Evolutionary conservation across 2,113 vertebrate genomes (phyloP), one percentile per base, ranked within the genome.

Genomic region (Cyphomyrus plagiostoma): DNA sequence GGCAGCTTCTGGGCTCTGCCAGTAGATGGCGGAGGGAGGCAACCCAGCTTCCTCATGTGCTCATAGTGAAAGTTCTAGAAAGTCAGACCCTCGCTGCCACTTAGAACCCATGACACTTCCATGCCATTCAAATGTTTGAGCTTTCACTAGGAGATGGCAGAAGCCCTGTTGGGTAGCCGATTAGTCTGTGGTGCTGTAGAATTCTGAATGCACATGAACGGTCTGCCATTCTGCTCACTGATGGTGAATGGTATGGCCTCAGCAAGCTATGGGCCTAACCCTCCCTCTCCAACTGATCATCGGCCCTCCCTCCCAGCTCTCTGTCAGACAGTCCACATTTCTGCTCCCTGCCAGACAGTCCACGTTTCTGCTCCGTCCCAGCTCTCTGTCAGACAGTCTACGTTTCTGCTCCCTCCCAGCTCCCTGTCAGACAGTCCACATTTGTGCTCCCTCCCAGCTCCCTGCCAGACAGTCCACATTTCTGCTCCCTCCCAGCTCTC

Each of bases 91-190:
- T 80, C 4, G 35, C 15, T 19, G 19, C 39, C 39, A 89, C 90
- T 48, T 45, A 89, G 82, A 46, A 87, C 48, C 83, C 53, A 85
- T 88, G 92, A 35, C 62, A 92, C 90, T 80, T 53, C 86, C 53
- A 80, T 86, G 89, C 89, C 90, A 66, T 58, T 89, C 88, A 87
- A 77, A 91, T 89, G 53, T 90, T 90, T 58, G 56, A 8, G 91
- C 88, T 58, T 88, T 86, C 82, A 49, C 49, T 42, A 26, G 89
- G 46, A 19, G 70, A 17, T 35, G 70, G 70, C 30, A 39, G 70
- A 74, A 35, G 30, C 70, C 70, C 42, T 82, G 35, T 82, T 5
- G 42, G 39, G 35, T 42, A 46, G 77, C 4, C 46, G 80, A 82
- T 62, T n/a, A 62, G 13, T 84, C 35, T 45, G 35, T 30, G 17